Percentiles rank a stretch among this genome's conserved stretches.
These are phyloP conservation scores for Tetrapedia diversipes DNA, from an alignment of 2,888 invertebrate genomes.

Conservation along the genomic window DNA sequence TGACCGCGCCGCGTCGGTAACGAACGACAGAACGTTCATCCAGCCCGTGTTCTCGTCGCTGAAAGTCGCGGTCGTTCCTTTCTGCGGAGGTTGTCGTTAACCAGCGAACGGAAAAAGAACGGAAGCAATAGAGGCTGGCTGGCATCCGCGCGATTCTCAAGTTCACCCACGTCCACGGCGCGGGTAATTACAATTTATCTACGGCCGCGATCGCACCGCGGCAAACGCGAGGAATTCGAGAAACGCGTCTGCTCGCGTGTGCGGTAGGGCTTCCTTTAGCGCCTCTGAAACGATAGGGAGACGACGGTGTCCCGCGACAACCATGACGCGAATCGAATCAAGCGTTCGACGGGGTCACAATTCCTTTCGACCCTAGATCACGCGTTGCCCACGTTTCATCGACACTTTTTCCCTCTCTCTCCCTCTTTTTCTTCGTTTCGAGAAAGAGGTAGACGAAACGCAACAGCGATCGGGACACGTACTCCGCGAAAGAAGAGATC, in stretches of 20 bases:
- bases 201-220: slow-evolving; percentile 11
- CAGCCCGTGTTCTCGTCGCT: too few species aligned
- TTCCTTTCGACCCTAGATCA: slow-evolving; percentile 57
- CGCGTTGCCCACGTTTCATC: slow-evolving; percentile 38
- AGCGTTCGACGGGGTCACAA: slow-evolving; percentile 44
- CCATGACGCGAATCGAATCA: slow-evolving; percentile 38
- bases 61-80: background rate
- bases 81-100: background rate
- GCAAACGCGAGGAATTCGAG: slow-evolving; percentile 26
- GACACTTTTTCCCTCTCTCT: slow-evolving; percentile 14
- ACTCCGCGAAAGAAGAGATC: slow-evolving; percentile 28
- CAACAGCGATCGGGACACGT: background rate
- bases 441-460: background rate
- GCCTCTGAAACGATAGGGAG: background rate
- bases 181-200: slow-evolving; percentile 44
- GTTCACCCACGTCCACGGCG: background rate
- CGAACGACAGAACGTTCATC: too few species aligned
- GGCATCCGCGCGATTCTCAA: background rate
- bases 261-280: background rate
- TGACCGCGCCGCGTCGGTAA: too few species aligned
- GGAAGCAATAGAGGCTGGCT: background rate
- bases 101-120: background rate
- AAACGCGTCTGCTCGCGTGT: slow-evolving; percentile 10
- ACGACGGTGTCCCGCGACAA: slow-evolving; percentile 38
- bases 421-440: too few species aligned